Base-by-base conservation (phyloP, 2,113 vertebrate genomes). In the Bujurquina vittata region DNA sequence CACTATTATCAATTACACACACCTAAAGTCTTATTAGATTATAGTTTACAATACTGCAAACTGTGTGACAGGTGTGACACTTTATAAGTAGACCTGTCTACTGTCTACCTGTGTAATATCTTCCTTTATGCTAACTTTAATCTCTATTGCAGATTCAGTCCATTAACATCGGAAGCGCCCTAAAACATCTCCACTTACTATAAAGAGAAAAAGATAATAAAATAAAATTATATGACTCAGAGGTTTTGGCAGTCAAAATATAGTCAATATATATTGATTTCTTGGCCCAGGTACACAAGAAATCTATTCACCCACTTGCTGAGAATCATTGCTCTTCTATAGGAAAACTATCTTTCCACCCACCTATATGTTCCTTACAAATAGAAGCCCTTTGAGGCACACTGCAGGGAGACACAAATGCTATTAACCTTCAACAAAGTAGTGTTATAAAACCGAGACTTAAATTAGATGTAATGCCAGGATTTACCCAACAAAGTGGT, bases 341-440 rank as follows among this genome's bases (percentile, higher is more conserved):
- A 76, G 33, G 15, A 80, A 61, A 14, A 22, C 40, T 5, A 46
- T 84, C 10, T 73, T 80, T 74, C 59, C 54, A 55, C 26, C 40
- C 63, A 79, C 62, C 52, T 81, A 69, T n/a, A 54, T 59, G 37
- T 88, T 84, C 29, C 8, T 58, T 63, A 80, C 40, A 29, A 69
- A 35, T 60, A 18, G n/a, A 37, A 43, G 20, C 20, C 31, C 56
- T 80, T 52, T 72, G 84, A 82, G 75, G 87, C n/a, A 55, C 17
- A 35, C 23, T 31, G 57, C 76, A 80, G 12, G 29, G 7, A 88
- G 35, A 87, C 57, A 84, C 10, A 12, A 69, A 46, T 60, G 40
- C 23, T 26, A 23, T 67, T 61, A 59, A 56, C 58, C 52, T 82
- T 84, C 17, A 77, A 56, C 18, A 74, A 46, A n/a, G 58, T 35